These are phyloP conservation scores for Prosopocoilus inquinatus DNA, from an alignment of 2,888 invertebrate species.

Conservation along the genomic window DNA sequence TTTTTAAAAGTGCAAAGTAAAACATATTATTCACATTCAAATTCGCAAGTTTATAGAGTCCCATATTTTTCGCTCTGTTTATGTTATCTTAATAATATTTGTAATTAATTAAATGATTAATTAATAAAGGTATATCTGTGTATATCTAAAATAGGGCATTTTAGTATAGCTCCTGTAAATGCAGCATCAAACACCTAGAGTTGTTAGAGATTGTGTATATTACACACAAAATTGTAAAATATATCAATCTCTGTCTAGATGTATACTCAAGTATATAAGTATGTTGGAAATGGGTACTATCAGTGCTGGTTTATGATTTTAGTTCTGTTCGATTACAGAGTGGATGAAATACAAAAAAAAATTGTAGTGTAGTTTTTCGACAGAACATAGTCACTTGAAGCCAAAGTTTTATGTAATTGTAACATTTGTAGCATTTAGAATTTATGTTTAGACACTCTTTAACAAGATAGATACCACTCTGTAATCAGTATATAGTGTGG, in stretches of 20 bases:
- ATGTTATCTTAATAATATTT: slow-evolving; percentile 2
- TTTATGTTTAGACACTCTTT: slow-evolving; percentile 11
- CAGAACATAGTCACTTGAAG: slow-evolving; percentile 30
- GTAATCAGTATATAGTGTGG: slow-evolving; percentile 24
- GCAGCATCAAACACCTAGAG: slow-evolving; percentile 34
- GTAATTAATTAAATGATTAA: background rate
- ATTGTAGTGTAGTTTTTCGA: background rate
- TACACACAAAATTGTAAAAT: slow-evolving; percentile 21
- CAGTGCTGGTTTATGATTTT: slow-evolving; percentile 22
- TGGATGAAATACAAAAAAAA: slow-evolving; percentile 12
- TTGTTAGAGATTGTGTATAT: slow-evolving; percentile 25
- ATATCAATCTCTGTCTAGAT: slow-evolving; percentile 26
- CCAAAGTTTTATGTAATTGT: slow-evolving; percentile 28
- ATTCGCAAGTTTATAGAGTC: no score
- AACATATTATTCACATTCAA: no score
- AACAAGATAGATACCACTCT: slow-evolving; percentile 19
- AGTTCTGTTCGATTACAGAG: slow-evolving; percentile 27
- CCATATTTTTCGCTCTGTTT: slow-evolving; percentile 1
- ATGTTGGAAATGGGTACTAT: slow-evolving; percentile 34
- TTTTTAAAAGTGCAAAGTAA: no score
- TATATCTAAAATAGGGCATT: slow-evolving; percentile 32
- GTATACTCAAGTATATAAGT: slow-evolving; percentile 34
- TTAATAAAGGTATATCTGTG: slow-evolving; percentile 19
- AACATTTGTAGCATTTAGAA: slow-evolving; percentile 14
- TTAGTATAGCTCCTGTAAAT: slow-evolving; percentile 34